Percentiles rank a stretch among this genome's conserved stretches.
Evolutionary conservation across 2,888 invertebrate species (phyloP).

Genomic region (Anorthoa munda): DNA sequence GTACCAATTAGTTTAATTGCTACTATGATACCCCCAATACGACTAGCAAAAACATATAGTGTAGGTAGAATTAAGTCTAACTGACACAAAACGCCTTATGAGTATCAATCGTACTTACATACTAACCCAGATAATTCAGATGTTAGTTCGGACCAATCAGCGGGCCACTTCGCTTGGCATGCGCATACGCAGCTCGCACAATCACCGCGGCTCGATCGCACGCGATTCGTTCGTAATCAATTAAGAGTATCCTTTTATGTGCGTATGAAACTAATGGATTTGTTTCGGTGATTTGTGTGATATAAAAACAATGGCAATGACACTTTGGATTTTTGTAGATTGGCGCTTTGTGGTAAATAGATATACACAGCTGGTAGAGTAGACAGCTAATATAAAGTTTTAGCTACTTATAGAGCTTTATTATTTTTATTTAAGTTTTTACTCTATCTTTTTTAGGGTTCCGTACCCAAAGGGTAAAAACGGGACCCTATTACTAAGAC

Average conservation of each 20-base stretch:
- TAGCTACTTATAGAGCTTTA: too few relatives aligned
- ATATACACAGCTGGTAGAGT: too few relatives aligned
- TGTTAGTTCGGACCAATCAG: slow-evolving; percentile 58
- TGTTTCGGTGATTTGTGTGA: slow-evolving; percentile 33
- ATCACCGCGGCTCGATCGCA: slow-evolving; percentile 56
- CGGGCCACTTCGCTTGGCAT: slow-evolving; percentile 41
- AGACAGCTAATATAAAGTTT: too few relatives aligned
- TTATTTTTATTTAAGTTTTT: too few relatives aligned
- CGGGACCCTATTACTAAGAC: too few relatives aligned
- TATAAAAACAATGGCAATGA: slow-evolving; percentile 41
- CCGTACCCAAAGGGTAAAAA: too few relatives aligned
- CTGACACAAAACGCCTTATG: slow-evolving; percentile 52
- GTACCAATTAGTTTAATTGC: slow-evolving; percentile 63
- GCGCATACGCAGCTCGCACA: slow-evolving; percentile 58
- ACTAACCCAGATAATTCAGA: slow-evolving; percentile 65
- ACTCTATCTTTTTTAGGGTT: too few relatives aligned
- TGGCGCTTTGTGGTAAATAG: background rate
- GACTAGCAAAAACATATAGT: slow-evolving; percentile 29
- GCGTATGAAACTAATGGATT: slow-evolving; percentile 53
- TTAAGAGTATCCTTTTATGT: slow-evolving; percentile 60
- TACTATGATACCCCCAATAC: slow-evolving; percentile 52
- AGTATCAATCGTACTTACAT: slow-evolving; percentile 56
- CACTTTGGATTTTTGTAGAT: slow-evolving; percentile 6
- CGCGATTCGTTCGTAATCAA: slow-evolving; percentile 66
- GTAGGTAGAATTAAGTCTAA: slow-evolving; percentile 25